Conservation (phyloP, 2,797 vertebrate species). For the Crocodylus rhombifer region DNA sequence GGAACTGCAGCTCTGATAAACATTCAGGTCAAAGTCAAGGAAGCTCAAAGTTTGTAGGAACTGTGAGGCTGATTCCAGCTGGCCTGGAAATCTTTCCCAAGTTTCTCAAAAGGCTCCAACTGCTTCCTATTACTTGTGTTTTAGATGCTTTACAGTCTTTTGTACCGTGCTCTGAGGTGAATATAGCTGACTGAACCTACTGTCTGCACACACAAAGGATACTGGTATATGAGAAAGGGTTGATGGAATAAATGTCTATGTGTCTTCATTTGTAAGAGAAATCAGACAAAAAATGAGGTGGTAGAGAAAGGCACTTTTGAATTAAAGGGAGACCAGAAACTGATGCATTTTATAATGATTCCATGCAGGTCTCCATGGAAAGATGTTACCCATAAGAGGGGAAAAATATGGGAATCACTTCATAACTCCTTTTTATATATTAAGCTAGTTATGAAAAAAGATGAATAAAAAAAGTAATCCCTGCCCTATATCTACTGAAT, state of each 20-base stretch:
- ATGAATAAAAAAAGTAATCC: not conserved
- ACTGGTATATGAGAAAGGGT: not conserved
- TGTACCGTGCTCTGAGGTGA: not conserved
- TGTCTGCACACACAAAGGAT: not conserved
- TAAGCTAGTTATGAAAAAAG: conserved; percentile 32
- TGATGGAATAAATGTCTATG: not conserved
- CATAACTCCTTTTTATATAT: not conserved
- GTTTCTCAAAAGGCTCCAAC: not conserved
- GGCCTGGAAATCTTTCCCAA: not conserved
- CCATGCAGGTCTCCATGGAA: accelerated
- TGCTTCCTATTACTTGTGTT: not conserved
- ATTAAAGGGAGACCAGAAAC: not conserved
- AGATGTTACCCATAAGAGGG: not conserved
- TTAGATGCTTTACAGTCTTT: not conserved
- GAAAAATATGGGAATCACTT: not conserved
- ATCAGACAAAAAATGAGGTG: not conserved
- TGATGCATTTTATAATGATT: not conserved
- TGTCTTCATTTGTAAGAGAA: not conserved
- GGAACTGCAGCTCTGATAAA: not conserved
- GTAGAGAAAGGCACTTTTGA: not conserved
- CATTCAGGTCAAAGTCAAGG: not conserved
- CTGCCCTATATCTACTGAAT: conserved; percentile 26
- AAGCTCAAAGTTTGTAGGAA: not conserved
- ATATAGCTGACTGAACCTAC: not conserved
- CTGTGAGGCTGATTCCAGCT: not conserved